Conservation (phyloP, 1,140 invertebrate genomes). For the Macrocentrus cingulum region DNA sequence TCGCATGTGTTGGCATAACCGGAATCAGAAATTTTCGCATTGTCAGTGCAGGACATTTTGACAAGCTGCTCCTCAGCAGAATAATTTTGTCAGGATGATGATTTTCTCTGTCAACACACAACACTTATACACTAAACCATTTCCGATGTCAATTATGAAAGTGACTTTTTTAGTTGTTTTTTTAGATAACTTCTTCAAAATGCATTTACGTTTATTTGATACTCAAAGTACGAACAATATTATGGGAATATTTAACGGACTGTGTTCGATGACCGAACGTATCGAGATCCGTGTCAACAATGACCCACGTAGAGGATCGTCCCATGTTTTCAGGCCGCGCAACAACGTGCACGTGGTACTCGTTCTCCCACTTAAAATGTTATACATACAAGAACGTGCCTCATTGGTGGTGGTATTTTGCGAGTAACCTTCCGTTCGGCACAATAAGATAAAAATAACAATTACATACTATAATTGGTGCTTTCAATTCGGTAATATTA, state of each 20-base stretch:
- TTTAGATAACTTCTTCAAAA: too few relatives aligned
- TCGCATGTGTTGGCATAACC: conserved; percentile 76
- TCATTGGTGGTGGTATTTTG: neutral
- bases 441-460: too few relatives aligned
- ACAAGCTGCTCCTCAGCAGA: conserved; percentile 37
- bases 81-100: neutral
- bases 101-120: too few relatives aligned
- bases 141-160: too few relatives aligned
- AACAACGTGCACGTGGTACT: conserved; percentile 21
- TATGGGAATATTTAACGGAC: too few relatives aligned
- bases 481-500: too few relatives aligned
- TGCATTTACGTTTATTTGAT: too few relatives aligned
- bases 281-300: conserved; percentile 21
- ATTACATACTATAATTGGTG: too few relatives aligned
- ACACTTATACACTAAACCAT: too few relatives aligned
- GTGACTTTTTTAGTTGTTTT: too few relatives aligned
- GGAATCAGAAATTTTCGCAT: conserved; percentile 73
- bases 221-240: too few relatives aligned
- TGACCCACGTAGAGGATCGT: neutral
- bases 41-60: conserved; percentile 59
- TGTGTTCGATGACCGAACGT: conserved; percentile 6
- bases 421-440: too few relatives aligned
- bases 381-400: neutral
- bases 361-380: conserved; percentile 2
- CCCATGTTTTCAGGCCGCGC: neutral